Evolutionary conservation across 2,888 invertebrate species (phyloP).

Genomic region (Cryptocheilus praepositus): DNA sequence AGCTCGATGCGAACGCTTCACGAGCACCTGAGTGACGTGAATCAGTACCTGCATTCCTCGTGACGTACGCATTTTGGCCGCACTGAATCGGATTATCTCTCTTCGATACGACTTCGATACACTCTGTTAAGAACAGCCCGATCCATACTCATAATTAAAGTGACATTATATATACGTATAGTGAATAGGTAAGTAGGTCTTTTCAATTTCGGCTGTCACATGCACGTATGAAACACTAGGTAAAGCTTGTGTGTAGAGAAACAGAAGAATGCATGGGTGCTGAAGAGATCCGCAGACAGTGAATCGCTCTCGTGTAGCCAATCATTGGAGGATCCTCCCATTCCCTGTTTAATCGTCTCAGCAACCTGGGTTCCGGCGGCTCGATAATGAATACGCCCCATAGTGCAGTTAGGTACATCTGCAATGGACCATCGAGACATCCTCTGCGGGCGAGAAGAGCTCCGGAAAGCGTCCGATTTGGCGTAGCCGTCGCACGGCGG

Average conservation of each 20-base stretch:
- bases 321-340: constrained; percentile 69
- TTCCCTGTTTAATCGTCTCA: constrained; percentile 70
- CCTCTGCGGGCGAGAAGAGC: constrained; percentile 40
- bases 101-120: no score
- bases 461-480: constrained; percentile 21
- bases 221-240: no score
- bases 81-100: constrained; percentile 29
- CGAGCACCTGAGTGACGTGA: constrained; percentile 48
- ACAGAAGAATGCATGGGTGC: neutral
- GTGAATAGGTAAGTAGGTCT: no score
- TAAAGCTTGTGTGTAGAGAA: no score
- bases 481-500: no score
- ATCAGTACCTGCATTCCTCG: constrained; percentile 50
- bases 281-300: neutral
- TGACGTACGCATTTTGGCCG: constrained; percentile 49
- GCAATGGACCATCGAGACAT: constrained; percentile 50
- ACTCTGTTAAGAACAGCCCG: no score
- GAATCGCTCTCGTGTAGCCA: constrained; percentile 63
- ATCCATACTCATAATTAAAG: no score
- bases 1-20: constrained; percentile 36
- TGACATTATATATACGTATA: no score
- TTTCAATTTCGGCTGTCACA: no score
- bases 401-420: constrained; percentile 58
- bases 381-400: constrained; percentile 54
- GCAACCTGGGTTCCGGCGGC: constrained; percentile 55